Percentiles rank a stretch among this genome's conserved stretches.
Evolutionary conservation across 2,888 invertebrate genomes (phyloP).

Genomic region (Gibbula magus): DNA sequence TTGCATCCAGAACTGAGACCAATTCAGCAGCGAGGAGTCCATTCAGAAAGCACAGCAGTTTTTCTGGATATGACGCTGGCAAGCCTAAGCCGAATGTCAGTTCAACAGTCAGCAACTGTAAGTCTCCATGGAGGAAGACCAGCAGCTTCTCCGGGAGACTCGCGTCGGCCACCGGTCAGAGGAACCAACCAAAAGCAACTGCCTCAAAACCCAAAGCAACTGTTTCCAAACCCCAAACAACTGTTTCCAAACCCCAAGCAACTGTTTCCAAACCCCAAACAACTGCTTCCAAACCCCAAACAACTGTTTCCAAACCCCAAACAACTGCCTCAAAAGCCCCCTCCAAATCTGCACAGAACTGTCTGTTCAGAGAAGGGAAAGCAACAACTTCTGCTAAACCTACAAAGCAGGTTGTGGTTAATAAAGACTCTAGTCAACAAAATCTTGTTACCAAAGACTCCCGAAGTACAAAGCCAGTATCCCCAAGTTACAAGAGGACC

Average conservation of each 20-base stretch:
- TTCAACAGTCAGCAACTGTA: background rate
- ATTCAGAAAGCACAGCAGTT: conserved; percentile 41
- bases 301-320: background rate
- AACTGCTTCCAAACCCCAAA: background rate
- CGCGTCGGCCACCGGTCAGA: background rate
- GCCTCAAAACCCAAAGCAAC: background rate
- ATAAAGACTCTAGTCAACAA: too few relatives aligned
- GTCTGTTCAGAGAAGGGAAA: too few relatives aligned
- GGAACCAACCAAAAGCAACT: background rate
- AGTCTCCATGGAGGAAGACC: conserved; percentile 20
- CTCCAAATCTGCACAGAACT: background rate
- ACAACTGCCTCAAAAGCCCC: background rate
- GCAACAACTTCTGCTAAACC: too few relatives aligned
- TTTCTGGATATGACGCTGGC: conserved; percentile 17
- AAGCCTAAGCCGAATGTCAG: background rate
- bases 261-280: background rate
- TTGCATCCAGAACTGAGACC: background rate
- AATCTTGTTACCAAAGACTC: too few relatives aligned
- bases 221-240: too few relatives aligned
- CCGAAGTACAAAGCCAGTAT: background rate
- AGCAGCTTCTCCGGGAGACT: conserved; percentile 25
- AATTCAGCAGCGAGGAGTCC: conserved; percentile 23
- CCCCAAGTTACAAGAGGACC: conserved; percentile 27
- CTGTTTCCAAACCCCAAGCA: background rate
- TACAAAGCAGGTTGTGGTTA: too few relatives aligned